Conservation (phyloP, 2,797 vertebrate species). For the Alcedo atthis region DNA sequence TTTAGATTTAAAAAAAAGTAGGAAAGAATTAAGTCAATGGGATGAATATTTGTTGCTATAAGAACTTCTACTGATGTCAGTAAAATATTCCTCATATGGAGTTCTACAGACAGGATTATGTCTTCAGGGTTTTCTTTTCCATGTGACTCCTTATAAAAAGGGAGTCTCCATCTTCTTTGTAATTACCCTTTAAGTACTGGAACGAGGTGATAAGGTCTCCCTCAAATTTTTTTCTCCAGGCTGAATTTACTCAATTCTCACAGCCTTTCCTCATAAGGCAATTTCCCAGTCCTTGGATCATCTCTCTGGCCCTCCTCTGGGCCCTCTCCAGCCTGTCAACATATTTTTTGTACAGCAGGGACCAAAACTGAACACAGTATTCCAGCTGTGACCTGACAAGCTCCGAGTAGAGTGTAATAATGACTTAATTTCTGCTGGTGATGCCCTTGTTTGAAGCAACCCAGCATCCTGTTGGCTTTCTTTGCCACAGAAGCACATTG, state of each 20-base stretch:
- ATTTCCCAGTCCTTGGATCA: not conserved
- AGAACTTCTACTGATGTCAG: not conserved
- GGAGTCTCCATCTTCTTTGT: not conserved
- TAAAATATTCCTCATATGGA: not conserved
- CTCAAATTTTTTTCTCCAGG: not conserved
- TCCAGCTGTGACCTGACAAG: not conserved
- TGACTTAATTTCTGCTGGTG: not conserved
- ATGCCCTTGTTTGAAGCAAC: not conserved
- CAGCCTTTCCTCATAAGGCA: not conserved
- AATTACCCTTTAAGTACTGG: not conserved
- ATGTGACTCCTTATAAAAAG: not conserved
- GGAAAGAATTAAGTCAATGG: not conserved
- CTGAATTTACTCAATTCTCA: not conserved
- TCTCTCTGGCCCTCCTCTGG: not conserved
- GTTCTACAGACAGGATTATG: not conserved
- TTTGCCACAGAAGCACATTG: not conserved
- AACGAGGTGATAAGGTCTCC: not conserved
- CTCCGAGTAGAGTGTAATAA: not conserved
- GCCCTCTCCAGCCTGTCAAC: not conserved
- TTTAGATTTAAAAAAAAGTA: not conserved
- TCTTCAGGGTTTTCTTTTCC: not conserved
- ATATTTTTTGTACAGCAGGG: not conserved
- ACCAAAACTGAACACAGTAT: not conserved
- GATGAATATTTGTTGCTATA: not conserved
- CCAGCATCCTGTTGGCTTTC: not conserved